phyloP scores from a whole-genome alignment of 2,888 invertebrate genomes.

The Leucania comma region DNA sequence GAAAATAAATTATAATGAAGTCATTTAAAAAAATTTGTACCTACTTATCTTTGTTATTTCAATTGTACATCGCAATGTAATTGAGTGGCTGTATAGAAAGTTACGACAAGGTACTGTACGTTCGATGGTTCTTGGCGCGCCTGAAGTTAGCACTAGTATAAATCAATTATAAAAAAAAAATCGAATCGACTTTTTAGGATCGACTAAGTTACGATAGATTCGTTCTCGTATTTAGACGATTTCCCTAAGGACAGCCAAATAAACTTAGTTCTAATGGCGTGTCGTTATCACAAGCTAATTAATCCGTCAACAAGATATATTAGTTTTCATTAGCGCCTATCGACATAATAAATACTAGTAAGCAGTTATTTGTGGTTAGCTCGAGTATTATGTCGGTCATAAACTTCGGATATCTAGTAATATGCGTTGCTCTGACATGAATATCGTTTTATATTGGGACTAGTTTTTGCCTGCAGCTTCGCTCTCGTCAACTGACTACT shows the following conservation, averaged over 20 bases:
- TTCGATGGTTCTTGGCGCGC: no score
- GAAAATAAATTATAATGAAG: no score
- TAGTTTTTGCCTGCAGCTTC: no score
- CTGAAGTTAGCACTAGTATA: no score
- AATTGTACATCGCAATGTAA: no score
- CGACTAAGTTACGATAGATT: not conserved
- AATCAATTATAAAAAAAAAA: no score
- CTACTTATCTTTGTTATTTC: no score
- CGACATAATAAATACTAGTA: conserved; percentile 19
- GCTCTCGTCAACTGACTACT: no score
- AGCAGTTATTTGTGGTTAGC: conserved; percentile 23
- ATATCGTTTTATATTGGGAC: conserved; percentile 26
- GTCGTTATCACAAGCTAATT: conserved; percentile 33
- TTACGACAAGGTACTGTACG: no score
- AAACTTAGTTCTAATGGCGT: conserved; percentile 9
- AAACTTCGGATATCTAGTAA: conserved; percentile 30
- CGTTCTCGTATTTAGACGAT: not conserved
- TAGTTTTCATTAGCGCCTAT: conserved; percentile 7
- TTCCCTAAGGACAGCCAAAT: not conserved
- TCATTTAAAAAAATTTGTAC: no score
- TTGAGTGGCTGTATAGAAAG: no score
- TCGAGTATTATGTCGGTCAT: conserved; percentile 24
- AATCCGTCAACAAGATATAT: conserved; percentile 42
- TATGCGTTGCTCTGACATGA: not conserved
- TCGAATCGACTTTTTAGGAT: no score